Conservation (phyloP, 2,113 vertebrate genomes). For the Myrmecobius fasciatus region DNA sequence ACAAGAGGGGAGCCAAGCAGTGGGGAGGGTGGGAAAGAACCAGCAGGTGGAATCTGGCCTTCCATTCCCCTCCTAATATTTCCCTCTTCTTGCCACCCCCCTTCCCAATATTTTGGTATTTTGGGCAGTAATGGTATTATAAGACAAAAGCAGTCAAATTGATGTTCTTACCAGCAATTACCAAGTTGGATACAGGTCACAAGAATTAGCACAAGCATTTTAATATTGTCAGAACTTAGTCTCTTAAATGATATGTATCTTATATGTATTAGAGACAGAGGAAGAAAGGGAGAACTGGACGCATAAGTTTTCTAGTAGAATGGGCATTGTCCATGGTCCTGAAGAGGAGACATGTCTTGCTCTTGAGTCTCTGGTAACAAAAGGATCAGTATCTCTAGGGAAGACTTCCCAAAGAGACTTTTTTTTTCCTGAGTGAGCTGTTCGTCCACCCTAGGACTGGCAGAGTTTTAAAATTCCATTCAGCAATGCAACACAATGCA, state of each 20-base stretch:
- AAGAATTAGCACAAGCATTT: slow-evolving; percentile 14
- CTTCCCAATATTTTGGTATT: background rate
- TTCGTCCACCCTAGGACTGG: background rate
- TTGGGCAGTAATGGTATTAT: slow-evolving; percentile 17
- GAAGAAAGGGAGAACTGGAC: background rate
- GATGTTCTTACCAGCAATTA: slow-evolving; percentile 56
- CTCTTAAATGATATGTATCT: slow-evolving; percentile 3
- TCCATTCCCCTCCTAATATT: background rate
- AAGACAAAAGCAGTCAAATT: background rate
- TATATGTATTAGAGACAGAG: background rate
- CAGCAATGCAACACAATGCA: background rate
- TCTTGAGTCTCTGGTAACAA: background rate
- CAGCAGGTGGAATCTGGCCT: slow-evolving; percentile 47
- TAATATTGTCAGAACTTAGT: background rate
- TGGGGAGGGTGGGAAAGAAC: background rate
- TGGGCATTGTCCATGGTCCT: background rate
- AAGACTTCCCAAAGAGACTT: background rate
- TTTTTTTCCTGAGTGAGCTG: background rate
- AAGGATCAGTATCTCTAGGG: background rate
- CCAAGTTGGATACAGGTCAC: slow-evolving; percentile 15
- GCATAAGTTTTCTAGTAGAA: background rate
- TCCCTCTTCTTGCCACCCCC: background rate
- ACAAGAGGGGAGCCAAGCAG: background rate
- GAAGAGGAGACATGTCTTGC: background rate
- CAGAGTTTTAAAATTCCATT: background rate